phyloP scores from a whole-genome alignment of 2,888 invertebrate species.

The Macaria liturata region DNA sequence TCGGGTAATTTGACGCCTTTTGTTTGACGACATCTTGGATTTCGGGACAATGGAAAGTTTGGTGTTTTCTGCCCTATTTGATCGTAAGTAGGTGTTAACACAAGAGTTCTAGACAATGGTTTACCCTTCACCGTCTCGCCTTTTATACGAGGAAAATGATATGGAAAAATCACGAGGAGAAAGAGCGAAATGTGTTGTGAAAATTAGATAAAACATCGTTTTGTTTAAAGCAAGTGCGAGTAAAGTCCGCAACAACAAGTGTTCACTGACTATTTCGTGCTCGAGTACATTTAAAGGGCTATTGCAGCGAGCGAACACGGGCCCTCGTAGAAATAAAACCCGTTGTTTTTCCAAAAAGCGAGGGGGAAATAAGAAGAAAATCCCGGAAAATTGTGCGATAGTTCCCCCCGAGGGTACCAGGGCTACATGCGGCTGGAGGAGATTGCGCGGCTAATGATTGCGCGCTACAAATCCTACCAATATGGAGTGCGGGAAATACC shows the following conservation, averaged over 20 bases:
- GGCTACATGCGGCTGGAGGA: conserved; percentile 60
- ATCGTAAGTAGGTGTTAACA: conserved; percentile 8
- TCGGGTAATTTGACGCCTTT: conserved; percentile 38
- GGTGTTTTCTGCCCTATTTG: conserved; percentile 21
- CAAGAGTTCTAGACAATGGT: neutral
- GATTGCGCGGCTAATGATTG: conserved; percentile 76
- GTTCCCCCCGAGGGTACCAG: conserved; percentile 60
- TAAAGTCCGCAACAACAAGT: conserved; percentile 18
- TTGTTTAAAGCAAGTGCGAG: conserved; percentile 1
- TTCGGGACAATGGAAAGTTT: conserved; percentile 24
- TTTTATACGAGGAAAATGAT: too few species aligned
- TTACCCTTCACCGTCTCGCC: too few species aligned
- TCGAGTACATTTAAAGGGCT: conserved; percentile 17
- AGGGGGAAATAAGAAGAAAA: conserved; percentile 54
- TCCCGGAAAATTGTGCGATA: conserved; percentile 69
- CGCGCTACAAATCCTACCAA: conserved; percentile 74
- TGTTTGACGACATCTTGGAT: conserved; percentile 33
- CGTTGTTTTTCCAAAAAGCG: conserved; percentile 28
- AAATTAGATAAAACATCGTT: conserved; percentile 8
- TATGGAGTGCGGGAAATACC: conserved; percentile 78
- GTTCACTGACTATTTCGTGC: conserved; percentile 14
- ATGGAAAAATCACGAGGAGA: neutral
- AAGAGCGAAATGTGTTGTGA: neutral
- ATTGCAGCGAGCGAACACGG: conserved; percentile 37
- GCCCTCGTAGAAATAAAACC: conserved; percentile 9